Base-by-base conservation (phyloP, 2,797 vertebrate species). In the Anguilla anguilla region DNA sequence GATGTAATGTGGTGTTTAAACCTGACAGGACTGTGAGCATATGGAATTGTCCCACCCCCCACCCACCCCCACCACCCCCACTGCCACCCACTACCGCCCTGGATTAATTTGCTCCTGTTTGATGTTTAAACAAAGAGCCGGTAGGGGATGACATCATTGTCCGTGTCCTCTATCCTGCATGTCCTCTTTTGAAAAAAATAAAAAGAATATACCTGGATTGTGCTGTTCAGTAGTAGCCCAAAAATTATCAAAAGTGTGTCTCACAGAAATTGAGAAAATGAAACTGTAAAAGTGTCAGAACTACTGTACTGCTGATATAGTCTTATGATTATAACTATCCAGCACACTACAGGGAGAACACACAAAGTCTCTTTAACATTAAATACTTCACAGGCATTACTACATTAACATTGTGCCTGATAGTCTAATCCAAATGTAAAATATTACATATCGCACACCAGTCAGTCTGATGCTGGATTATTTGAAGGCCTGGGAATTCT, bases 71-170 rank as follows among this genome's bases (percentile, higher is more conserved):
- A 0, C 6, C 69, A 0, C 51, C 51, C 22, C 15, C 59, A 19
- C 22, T 39, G n/a, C 28, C 35, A 39, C 59, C 59, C 59, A 61
- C 59, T 3, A 61, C 5, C 74, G 25, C 28, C 43, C 43, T 9
- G 43, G 43, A 81, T 49, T 49, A 49, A 81, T 81, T 43, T 49
- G 77, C 39, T 81, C 43, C 46, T 81, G 77, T 81, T 81, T 81
- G 46, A 81, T 81, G 77, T 81, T 81, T 81, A 81, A 81, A 81
- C 77, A 81, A 46, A 43, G 57, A 46, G 86, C 43, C 43, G 57
- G 35, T 46, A n/a, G 57, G 57, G 39, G 57, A 82, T 74, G 74
- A 81, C 35, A 51, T 87, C 77, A 17, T 43, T 67, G 61, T 67
- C 25, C 25, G 43, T n/a, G 86, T 49, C 79, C 55, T 83, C 77